Conservation (phyloP, 2,888 invertebrate genomes). For the Homarus gammarus region DNA sequence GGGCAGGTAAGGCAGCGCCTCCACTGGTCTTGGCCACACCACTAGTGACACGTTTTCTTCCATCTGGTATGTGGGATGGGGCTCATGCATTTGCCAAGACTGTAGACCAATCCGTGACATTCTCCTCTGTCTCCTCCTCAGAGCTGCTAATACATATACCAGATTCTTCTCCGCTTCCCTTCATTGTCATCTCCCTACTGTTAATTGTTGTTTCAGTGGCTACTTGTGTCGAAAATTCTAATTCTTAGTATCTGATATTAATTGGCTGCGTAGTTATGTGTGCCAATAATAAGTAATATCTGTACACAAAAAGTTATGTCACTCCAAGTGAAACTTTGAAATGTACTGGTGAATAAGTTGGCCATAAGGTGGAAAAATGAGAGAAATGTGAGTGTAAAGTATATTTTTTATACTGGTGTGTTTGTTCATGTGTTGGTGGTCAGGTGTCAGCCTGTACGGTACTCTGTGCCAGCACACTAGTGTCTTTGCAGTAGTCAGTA, state of each 20-base stretch:
- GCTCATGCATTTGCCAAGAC: neutral
- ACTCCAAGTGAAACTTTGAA: neutral
- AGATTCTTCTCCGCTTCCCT: neutral
- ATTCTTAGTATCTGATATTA: neutral
- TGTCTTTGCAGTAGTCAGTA: neutral
- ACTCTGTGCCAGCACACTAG: neutral
- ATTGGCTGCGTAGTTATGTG: neutral
- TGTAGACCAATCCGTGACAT: neutral
- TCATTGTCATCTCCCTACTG: neutral
- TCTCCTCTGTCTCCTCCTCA: neutral
- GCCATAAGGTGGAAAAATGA: neutral
- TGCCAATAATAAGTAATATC: neutral
- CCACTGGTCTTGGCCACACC: neutral
- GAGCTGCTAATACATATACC: neutral
- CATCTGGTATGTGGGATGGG: neutral
- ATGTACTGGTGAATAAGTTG: neutral
- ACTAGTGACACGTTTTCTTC: neutral
- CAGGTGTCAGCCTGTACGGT: neutral
- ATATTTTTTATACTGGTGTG: neutral
- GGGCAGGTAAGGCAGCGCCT: neutral
- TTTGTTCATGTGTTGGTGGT: neutral
- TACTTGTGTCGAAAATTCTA: neutral
- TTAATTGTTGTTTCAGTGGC: neutral
- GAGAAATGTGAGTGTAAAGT: slow-evolving; percentile 28
- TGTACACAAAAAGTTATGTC: neutral